Percentiles rank a stretch among this genome's conserved stretches.
These are phyloP conservation scores for Dioctria rufipes DNA, from an alignment of 2,888 invertebrate genomes.

Conservation along the genomic window DNA sequence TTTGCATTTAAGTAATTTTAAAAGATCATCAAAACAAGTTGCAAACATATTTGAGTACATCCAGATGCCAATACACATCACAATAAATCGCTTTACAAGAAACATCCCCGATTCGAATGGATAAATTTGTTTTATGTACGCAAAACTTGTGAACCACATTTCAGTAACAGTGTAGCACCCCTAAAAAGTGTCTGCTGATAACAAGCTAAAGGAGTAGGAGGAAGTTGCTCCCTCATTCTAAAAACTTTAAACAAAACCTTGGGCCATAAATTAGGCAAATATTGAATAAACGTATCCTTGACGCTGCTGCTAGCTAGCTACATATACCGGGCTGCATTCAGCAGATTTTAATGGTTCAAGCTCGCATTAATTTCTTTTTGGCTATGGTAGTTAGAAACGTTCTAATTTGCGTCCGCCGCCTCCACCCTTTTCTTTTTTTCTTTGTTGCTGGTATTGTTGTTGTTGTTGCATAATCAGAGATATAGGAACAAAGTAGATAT, in stretches of 20 bases:
- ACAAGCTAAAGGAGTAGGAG: neutral
- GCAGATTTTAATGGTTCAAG: conserved; percentile 40
- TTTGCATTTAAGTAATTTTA: no score
- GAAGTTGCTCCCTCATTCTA: neutral
- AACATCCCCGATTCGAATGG: no score
- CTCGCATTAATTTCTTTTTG: conserved; percentile 45
- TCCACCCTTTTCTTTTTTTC: neutral
- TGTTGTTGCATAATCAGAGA: no score
- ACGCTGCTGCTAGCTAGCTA: conserved; percentile 3
- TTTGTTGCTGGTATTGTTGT: neutral
- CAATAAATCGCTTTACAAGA: no score
- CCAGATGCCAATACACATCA: no score
- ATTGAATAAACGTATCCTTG: conserved; percentile 55
- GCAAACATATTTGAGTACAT: no score
- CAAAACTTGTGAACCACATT: neutral
- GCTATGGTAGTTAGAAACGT: neutral
- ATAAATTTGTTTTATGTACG: no score
- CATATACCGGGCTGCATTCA: neutral
- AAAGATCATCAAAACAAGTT: no score
- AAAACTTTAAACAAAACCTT: conserved; percentile 49
- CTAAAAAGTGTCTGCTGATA: neutral
- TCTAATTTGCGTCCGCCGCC: conserved; percentile 26
- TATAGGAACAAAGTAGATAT: neutral
- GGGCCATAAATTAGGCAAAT: conserved; percentile 50
- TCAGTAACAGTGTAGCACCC: neutral